Evolutionary conservation across 2,888 invertebrate genomes (phyloP).

Genomic region (Aleiodes leptofemur): DNA sequence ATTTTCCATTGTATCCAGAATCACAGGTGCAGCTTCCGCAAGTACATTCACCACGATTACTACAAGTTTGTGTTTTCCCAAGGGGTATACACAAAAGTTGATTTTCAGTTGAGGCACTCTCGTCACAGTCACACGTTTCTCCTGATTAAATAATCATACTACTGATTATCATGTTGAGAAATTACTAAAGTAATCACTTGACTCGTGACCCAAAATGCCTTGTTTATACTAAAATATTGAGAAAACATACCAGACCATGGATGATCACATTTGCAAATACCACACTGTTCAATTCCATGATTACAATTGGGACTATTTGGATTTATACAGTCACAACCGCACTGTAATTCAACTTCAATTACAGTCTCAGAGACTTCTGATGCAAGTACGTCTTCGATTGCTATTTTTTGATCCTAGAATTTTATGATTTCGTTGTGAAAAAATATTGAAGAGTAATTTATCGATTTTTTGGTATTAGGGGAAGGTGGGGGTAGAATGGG

Average conservation of each 20-base stretch:
- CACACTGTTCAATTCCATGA: constrained; percentile 80
- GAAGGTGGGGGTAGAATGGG: too few relatives aligned
- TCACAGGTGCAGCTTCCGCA: constrained; percentile 87
- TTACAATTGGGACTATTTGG: constrained; percentile 72
- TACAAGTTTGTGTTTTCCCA: constrained; percentile 78
- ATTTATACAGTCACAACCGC: constrained; percentile 82
- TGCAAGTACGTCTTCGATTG: constrained; percentile 86
- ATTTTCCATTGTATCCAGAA: constrained; percentile 78
- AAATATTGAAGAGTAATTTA: constrained; percentile 29
- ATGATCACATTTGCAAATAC: constrained; percentile 80
- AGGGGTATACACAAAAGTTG: constrained; percentile 78
- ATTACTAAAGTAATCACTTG: constrained; percentile 4
- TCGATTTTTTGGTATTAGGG: background rate
- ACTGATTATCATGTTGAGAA: constrained; percentile 6
- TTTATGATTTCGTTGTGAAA: constrained; percentile 47
- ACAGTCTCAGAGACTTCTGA: constrained; percentile 80
- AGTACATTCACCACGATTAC: constrained; percentile 85
- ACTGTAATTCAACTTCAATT: constrained; percentile 84
- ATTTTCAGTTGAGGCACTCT: constrained; percentile 75
- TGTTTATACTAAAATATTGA: constrained; percentile 27
- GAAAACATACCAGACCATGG: constrained; percentile 77
- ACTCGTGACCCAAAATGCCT: background rate
- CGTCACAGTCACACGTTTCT: constrained; percentile 79
- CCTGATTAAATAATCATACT: constrained; percentile 66
- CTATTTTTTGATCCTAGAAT: constrained; percentile 76